Evolutionary conservation across 2,797 vertebrate species (phyloP).

Genomic region (Hyperoplus immaculatus): DNA sequence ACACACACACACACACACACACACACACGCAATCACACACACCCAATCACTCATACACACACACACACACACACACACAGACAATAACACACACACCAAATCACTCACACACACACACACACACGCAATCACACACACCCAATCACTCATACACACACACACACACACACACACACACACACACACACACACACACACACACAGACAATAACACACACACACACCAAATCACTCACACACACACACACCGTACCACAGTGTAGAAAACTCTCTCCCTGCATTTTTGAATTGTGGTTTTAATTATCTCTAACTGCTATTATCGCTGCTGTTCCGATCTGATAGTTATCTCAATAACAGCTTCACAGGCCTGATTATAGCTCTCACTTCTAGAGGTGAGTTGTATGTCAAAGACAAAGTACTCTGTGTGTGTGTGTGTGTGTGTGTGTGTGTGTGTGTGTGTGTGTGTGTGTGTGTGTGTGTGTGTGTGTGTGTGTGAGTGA

Average conservation of each 20-base stretch:
- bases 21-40: neutral
- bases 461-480: too few relatives aligned
- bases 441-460: too few relatives aligned
- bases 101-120: too few relatives aligned
- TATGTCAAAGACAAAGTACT: conserved; percentile 29
- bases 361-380: conserved; percentile 53
- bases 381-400: conserved; percentile 49
- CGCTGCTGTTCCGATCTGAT: conserved; percentile 41
- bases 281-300: conserved; percentile 42
- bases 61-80: neutral
- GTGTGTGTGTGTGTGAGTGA: too few relatives aligned
- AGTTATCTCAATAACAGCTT: conserved; percentile 45
- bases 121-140: too few relatives aligned
- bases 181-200: neutral
- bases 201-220: neutral
- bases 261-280: conserved; percentile 13
- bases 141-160: too few relatives aligned
- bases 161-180: neutral
- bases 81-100: too few relatives aligned
- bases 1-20: too few relatives aligned
- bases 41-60: too few relatives aligned
- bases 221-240: neutral
- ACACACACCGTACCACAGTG: conserved; percentile 5
- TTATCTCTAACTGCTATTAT: conserved; percentile 53
- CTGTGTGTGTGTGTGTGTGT: conserved; percentile 15